A percentile compares a stretch with the other conserved stretches of the same genome.
Evolutionary conservation across 1,140 invertebrate genomes (phyloP).

Genomic region (Ceratina calcarata): DNA sequence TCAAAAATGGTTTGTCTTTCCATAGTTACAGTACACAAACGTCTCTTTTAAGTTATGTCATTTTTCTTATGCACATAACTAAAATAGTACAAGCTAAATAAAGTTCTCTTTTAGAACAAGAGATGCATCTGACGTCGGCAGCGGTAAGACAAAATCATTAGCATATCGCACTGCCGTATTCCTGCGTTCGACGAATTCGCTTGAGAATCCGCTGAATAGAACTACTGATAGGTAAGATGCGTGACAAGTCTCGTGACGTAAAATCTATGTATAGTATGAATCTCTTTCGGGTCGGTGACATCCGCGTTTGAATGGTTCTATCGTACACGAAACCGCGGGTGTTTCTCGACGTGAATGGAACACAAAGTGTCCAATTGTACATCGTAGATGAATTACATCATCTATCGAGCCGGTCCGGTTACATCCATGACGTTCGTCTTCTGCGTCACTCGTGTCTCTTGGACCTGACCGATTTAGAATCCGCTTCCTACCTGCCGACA

Average conservation of each 20-base stretch:
- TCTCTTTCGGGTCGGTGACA: not conserved
- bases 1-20: too few relatives aligned
- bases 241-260: not conserved
- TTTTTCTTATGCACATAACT: too few relatives aligned
- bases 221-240: too few relatives aligned
- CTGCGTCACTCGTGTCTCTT: not conserved
- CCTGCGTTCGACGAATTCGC: slow-evolving; percentile 3
- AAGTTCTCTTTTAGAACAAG: not conserved
- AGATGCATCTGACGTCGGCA: not conserved
- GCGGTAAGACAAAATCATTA: not conserved
- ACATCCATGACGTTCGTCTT: not conserved
- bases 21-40: too few relatives aligned
- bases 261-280: not conserved
- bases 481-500: slow-evolving; percentile 18
- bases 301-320: slow-evolving; percentile 5
- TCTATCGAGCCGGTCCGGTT: slow-evolving; percentile 2
- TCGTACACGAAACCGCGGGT: not conserved
- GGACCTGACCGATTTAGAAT: not conserved
- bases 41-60: too few relatives aligned
- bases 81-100: too few relatives aligned
- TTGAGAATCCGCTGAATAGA: slow-evolving; percentile 8
- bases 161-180: not conserved
- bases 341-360: slow-evolving; percentile 20
- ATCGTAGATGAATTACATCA: slow-evolving; percentile 15
- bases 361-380: slow-evolving; percentile 17